Conservation (phyloP, 2,113 vertebrate species). For the Gavialis gangeticus region DNA sequence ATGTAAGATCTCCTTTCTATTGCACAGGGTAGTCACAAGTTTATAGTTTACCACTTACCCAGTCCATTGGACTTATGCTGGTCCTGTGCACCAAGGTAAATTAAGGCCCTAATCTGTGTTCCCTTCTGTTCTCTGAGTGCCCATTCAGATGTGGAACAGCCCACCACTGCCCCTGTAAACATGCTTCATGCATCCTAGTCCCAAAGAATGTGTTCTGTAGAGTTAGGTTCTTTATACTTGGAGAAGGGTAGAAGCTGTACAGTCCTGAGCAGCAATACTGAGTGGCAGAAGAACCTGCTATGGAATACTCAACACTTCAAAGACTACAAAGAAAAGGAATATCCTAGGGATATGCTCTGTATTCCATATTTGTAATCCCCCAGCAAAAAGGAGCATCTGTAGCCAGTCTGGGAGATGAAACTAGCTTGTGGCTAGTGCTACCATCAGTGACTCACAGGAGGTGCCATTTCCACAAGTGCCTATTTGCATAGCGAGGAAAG, state of each 20-base stretch:
- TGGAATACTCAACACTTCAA: background rate
- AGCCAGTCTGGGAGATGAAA: background rate
- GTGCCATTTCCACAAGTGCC: background rate
- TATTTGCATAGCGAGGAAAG: background rate
- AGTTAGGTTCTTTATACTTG: background rate
- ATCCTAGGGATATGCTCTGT: background rate
- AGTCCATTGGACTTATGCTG: background rate
- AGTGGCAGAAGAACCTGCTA: background rate
- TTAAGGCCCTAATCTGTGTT: background rate
- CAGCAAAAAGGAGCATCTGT: background rate
- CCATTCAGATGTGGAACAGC: background rate
- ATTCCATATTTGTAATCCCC: background rate
- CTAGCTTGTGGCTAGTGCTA: background rate
- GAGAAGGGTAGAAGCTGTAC: background rate
- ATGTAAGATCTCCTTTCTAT: too few relatives aligned
- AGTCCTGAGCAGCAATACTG: background rate
- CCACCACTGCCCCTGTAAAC: background rate
- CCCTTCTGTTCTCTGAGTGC: too few relatives aligned
- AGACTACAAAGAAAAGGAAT: background rate
- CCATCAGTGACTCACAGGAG: background rate
- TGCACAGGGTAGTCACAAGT: too few relatives aligned
- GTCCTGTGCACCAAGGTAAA: background rate
- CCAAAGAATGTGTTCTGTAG: fast-evolving
- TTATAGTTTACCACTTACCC: background rate
- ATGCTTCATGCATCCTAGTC: background rate